Evolutionary conservation across 2,113 vertebrate species (phyloP), one percentile per base, ranked within the genome.

Genomic region (Phyllostomus discolor): DNA sequence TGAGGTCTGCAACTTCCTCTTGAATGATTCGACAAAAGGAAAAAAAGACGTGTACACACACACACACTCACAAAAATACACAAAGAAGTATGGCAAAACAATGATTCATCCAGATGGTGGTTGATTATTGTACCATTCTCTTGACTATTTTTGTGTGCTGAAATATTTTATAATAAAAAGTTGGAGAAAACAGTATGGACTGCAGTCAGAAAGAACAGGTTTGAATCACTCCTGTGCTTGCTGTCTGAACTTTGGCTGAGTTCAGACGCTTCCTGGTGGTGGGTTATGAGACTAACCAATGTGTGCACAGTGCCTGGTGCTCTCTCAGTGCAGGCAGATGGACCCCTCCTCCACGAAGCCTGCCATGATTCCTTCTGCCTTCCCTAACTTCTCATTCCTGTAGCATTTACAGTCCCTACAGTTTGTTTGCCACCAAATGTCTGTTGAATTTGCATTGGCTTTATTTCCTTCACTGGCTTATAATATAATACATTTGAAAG

Each of bases 81-180:
- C 7, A 15, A 16, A 73, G 35, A 64, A 57, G 31, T 22, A 12
- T 54, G 35, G 78, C 67, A 59, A 88, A 59, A 62, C 2, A 8
- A 1, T 16, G 12, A 54, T 73, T 73, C 54, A 48, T 16, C 76
- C 69, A 76, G 41, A n/a, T 76, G 59, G 38, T n/a, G 28, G 66
- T 28, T 88, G 19, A 15, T 57, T 31, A 52, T 10, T 75, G 17
- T 7, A 43, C 43, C 52, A 46, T 12, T 70, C 59, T 48, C 10
- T 43, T 57, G 52, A 19, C 69, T n/a, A 31, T n/a, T 73, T 91
- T 48, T 82, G 38, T 59, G 11, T 67, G 22, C 26, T 59, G 33
- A 83, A 95, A 67, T 82, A 57, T 86, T 86, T 64, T 16, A 35
- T 86, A 22, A 67, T 85, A 64, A 76, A 38, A 76, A 31, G 46